Evolutionary conservation across 2,888 invertebrate species (phyloP), one percentile per base, ranked within the genome.

Genomic region (Clanis bilineata): DNA sequence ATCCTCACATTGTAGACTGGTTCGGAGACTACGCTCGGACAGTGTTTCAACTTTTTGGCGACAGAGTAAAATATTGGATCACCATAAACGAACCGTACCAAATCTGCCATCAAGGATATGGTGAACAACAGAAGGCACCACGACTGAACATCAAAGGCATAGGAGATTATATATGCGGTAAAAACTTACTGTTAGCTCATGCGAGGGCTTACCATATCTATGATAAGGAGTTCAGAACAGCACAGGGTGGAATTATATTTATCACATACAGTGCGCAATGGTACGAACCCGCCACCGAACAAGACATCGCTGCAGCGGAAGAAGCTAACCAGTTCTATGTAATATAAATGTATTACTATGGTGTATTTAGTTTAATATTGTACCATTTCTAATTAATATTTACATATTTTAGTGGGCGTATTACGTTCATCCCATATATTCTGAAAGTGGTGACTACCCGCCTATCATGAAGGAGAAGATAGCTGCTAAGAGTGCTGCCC

Each of bases 391-490:
- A 45, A 45, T 25, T 18, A 54, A 63, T 62, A 58, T 59, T 61
- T 64, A 58, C 66, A n/a, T 51, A 59, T 89, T 83, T 62, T 71
- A 93, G 91, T 80, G 91, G 65, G 94, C 93, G 10, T 92, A 93
- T 90, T 94, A 93, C 66, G 86, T 88, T 1, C 90, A 95, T 83
- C 94, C 95, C 0, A 93, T 95, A 57, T 93, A 93, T 71, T 89
- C 92, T 0, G 81, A 84, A 62, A 78, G 82, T 0, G 95, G 95
- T 3, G 94, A 94, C 72, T 95, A 93, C 77, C 95, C 95, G 0
- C 80, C 88, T 64, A 73, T 93, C 0, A 93, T 95, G 90, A 93
- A 92, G 65, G 84, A 92, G 57, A 85, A 84, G 38, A 86, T 95
- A 6, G 88, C 80, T 4, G 82, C 86, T 21, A 86, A 93, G 39